A percentile compares a stretch with the other conserved stretches of the same genome.
These are phyloP conservation scores for Urechis unicinctus DNA, from an alignment of 2,888 invertebrate genomes.

Conservation along the genomic window DNA sequence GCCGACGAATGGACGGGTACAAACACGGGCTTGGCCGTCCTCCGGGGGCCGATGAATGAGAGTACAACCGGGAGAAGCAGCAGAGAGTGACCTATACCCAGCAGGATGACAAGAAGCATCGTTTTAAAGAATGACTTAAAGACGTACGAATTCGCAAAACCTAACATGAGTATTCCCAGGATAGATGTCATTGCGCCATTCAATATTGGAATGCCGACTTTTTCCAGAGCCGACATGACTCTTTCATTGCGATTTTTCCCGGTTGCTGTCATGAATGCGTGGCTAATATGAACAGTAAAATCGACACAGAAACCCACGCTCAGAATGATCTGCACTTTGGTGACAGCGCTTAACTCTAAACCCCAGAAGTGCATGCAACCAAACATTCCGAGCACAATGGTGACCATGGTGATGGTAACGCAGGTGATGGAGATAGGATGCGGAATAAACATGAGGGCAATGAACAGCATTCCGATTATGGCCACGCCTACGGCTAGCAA, in stretches of 20 bases:
- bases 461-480: slow-evolving; percentile 28
- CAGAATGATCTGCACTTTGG: slow-evolving; percentile 37
- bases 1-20: slow-evolving; percentile 4
- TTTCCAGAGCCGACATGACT: slow-evolving; percentile 16
- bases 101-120: slow-evolving; percentile 89
- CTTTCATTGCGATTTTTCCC: slow-evolving; percentile 21
- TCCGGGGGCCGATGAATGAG: slow-evolving; percentile 26
- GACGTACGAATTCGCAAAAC: slow-evolving; percentile 87
- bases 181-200: slow-evolving; percentile 52
- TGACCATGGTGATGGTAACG: slow-evolving; percentile 27
- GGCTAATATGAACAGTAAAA: slow-evolving; percentile 23
- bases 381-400: slow-evolving; percentile 32
- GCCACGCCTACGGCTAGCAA: slow-evolving; percentile 32
- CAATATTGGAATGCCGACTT: slow-evolving; percentile 22
- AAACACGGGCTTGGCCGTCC: slow-evolving; percentile 19
- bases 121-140: slow-evolving; percentile 95
- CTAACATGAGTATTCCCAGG: slow-evolving; percentile 76
- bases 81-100: slow-evolving; percentile 87
- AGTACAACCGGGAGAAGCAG: slow-evolving; percentile 69
- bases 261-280: slow-evolving; percentile 20
- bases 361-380: slow-evolving; percentile 32
- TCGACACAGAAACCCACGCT: slow-evolving; percentile 36
- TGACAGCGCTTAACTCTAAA: slow-evolving; percentile 30
- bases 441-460: slow-evolving; percentile 33
- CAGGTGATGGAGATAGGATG: slow-evolving; percentile 28